Evolutionary conservation across 2,888 invertebrate species (phyloP), one percentile per base, ranked within the genome.

Genomic region (Lepas anatifera): DNA sequence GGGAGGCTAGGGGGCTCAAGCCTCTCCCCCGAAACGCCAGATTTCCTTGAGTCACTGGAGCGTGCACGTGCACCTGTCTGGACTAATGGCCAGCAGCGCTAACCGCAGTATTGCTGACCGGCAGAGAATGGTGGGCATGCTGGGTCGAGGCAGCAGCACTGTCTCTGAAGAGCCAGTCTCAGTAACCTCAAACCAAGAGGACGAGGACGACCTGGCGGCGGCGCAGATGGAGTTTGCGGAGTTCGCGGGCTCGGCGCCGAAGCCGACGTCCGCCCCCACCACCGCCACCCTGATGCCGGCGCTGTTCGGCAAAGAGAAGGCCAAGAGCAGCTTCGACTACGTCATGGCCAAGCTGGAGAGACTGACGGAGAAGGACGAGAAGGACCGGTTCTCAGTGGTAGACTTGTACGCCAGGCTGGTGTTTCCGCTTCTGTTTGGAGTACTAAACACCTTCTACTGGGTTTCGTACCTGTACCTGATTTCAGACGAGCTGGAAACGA

Each of bases 401-500:
- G 74, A 74, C 35, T 63, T 74, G 50, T 74, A 74, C 67, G 70
- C 74, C 13, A 70, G 74, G 8, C 66, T 73, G 37, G 46, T 72
- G 29, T 74, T 74, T 69, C 74, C 74, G 16, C 39, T 71, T 41
- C 68, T 73, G 6, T 74, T 74, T 69, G 72, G 71, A 67, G 70
- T 71, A 29, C 68, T 72, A 13, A 72, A 72, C 64, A 68, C 71
- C 66, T 67, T 71, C 46, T 74, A 73, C 68, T 74, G 74, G 74
- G 66, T 73, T 41, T 64, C 73, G 35, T 74, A 72, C 67, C 71
- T 72, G 43, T 74, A 74, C 64, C 71, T 71, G 66, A 73, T 74
- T 48, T 70, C 71, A 7, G 74, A 74, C 37, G 74, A 74, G 41
- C 72, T 73, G n/a, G n/a, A n/a, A n/a, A n/a, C n/a, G n/a, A n/a